These are phyloP conservation scores for Horisme vitalbata DNA, from an alignment of 2,888 invertebrate genomes.

Conservation along the genomic window DNA sequence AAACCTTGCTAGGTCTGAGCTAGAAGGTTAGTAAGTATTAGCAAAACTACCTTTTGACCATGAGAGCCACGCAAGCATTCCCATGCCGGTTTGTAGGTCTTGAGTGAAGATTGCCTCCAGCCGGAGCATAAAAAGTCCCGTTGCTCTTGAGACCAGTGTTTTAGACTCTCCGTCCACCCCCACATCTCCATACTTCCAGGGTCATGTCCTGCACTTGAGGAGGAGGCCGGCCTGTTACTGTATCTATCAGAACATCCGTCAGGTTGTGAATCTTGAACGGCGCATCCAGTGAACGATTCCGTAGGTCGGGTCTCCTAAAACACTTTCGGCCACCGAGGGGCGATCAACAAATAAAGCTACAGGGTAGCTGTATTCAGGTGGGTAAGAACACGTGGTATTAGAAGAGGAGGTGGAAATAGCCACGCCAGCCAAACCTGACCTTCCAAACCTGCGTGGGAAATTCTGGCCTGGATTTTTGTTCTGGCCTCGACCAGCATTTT, in stretches of 20 bases:
- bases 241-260: conserved; percentile 12
- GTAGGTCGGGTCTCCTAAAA: conserved; percentile 28
- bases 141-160: conserved; percentile 15
- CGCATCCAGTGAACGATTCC: not conserved
- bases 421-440: conserved; percentile 16
- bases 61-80: conserved; percentile 8
- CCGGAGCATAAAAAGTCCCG: not conserved
- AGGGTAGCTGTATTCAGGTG: conserved; percentile 27
- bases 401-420: conserved; percentile 18
- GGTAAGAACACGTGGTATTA: conserved; percentile 25
- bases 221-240: conserved; percentile 21
- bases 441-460: too few species aligned
- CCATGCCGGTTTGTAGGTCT: not conserved
- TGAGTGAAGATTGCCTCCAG: too few species aligned
- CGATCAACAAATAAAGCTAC: conserved; percentile 28
- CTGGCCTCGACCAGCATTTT: too few species aligned
- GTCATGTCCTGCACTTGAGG: conserved; percentile 13
- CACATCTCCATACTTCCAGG: conserved; percentile 28
- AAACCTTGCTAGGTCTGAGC: conserved; percentile 18
- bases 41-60: conserved; percentile 6
- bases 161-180: conserved; percentile 20
- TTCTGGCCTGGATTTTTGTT: too few species aligned
- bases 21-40: not conserved
- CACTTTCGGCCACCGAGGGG: conserved; percentile 20
- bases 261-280: conserved; percentile 19